Base-by-base conservation (phyloP, 2,888 invertebrate genomes). In the Monopis laevigella region DNA sequence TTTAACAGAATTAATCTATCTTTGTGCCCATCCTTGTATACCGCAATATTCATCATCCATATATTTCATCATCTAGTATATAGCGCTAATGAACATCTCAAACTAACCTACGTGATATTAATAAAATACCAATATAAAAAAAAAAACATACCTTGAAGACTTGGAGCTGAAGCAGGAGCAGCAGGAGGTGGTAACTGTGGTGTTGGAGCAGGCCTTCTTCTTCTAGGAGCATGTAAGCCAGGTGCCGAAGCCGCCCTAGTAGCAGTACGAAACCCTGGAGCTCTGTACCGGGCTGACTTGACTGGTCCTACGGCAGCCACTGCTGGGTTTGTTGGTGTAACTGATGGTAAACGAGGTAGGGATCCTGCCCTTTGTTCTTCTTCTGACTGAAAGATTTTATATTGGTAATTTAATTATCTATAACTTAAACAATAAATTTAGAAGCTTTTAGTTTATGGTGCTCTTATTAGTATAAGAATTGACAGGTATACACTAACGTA, bases 281-380 rank as follows among this genome's bases (percentile, higher is more conserved):
- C 92, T 3, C 94, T 82, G 65, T 94, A 94, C 27, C 94, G 82
- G 29, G 93, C 93, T 40, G 93, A 93, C 62, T 93, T 93, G 34
- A 92, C 93, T 47, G 88, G 68, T 28, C 83, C 82, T 2, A 78
- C 90, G 42, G 88, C 65, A 27, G 68, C 77, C 2, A 82, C 70
- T 58, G 65, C 53, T 62, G 82, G 53, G 14, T 16, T 40, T 11
- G 16, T 29, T 5, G 64, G 72, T 8, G 72, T 65, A 49, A 77
- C 59, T 1, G 78, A 75, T 3, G 92, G 89, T 35, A 92, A 67
- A 10, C 92, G 85, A 1, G 93, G 93, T 27, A 93, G 65, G 0
- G 92, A 92, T 49, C 92, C 92, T 1, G 92, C 90, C 3, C 84
- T 82, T 17, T 67, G 65, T 46, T 83, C 80, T 45, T 83, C 84